Conservation (phyloP, 1,140 invertebrate species). For the Apis mellifera region DNA sequence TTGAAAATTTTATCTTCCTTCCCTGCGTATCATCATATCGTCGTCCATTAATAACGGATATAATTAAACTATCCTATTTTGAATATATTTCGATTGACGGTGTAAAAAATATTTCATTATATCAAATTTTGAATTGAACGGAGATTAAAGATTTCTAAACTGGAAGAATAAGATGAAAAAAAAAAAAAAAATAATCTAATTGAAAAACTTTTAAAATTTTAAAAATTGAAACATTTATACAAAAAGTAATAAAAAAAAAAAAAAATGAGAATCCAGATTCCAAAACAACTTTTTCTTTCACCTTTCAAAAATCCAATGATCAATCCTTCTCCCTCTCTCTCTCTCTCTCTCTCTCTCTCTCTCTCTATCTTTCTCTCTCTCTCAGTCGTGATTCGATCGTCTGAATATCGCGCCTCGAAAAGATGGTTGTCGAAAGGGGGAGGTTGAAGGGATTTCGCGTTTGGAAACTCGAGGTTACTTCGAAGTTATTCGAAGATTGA, state of each 20-base stretch:
- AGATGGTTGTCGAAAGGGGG: background rate
- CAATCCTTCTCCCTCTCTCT: rapidly evolving
- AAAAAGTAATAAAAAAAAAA: too few species aligned
- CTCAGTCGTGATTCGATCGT: background rate
- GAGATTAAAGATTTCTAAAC: too few species aligned
- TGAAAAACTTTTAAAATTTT: too few species aligned
- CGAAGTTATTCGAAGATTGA: conserved; percentile 38
- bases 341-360: too few species aligned
- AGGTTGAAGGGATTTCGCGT: background rate
- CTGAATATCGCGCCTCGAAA: background rate
- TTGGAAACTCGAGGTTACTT: conserved; percentile 31
- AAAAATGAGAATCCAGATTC: too few species aligned
- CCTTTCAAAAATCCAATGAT: background rate
- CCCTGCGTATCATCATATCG: background rate
- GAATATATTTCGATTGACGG: background rate
- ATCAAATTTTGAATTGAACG: too few species aligned
- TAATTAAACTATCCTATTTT: background rate
- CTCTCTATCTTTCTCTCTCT: too few species aligned
- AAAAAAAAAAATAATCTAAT: background rate
- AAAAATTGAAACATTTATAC: too few species aligned
- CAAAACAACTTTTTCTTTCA: too few species aligned
- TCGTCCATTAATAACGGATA: background rate
- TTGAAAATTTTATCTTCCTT: background rate
- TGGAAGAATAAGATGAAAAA: background rate
- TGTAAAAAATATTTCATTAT: too few species aligned